Conservation (phyloP, 2,888 invertebrate genomes). For the Choristoneura rosaceana region DNA sequence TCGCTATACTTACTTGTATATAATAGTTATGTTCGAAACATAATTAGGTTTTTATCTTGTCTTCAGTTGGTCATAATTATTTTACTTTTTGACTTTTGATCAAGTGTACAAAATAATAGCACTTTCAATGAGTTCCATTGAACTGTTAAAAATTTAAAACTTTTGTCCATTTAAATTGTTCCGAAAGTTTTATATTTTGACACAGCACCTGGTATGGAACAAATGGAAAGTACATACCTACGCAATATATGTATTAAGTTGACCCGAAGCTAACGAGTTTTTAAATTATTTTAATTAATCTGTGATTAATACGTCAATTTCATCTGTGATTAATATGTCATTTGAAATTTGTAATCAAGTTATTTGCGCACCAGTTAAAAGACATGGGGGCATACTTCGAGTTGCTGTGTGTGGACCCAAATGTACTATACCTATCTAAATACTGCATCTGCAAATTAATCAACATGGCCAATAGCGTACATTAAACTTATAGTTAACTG, state of each 20-base stretch:
- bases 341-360: background rate
- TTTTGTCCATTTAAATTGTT: background rate
- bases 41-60: conserved; percentile 8
- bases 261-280: background rate
- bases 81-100: background rate
- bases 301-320: conserved; percentile 32
- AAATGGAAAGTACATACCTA: background rate
- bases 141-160: background rate
- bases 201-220: background rate
- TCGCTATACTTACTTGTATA: conserved; percentile 1
- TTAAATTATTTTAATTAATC: conserved; percentile 5
- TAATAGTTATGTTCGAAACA: conserved; percentile 2
- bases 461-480: background rate
- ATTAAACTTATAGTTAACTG: conserved; percentile 1
- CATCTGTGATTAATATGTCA: background rate
- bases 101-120: background rate
- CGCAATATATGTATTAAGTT: background rate
- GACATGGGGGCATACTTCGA: background rate
- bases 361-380: conserved; percentile 7
- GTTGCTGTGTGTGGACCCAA: background rate
- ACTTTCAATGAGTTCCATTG: background rate
- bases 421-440: background rate
- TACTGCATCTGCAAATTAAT: conserved; percentile 5
- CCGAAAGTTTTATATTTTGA: background rate
- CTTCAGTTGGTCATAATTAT: background rate